These are phyloP conservation scores for Drosophila flavopinicola DNA, from an alignment of 2,888 invertebrate species.

Conservation along the genomic window DNA sequence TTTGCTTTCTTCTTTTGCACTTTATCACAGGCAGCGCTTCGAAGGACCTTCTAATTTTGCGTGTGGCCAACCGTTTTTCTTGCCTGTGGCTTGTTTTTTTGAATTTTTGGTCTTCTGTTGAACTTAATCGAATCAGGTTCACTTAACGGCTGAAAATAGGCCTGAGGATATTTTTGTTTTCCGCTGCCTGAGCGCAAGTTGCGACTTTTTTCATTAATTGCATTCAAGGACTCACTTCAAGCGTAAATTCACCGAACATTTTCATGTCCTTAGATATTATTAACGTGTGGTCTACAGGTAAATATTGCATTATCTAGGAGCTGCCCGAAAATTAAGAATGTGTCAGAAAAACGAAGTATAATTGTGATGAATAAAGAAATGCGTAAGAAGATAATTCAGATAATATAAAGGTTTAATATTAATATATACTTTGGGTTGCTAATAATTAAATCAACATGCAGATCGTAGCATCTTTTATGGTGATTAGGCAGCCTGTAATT, in stretches of 20 bases:
- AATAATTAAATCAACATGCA: no score
- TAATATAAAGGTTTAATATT: no score
- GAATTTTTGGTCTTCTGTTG: slow-evolving; percentile 14
- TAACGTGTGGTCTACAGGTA: no score
- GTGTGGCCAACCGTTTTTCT: slow-evolving; percentile 9
- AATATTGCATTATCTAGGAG: no score
- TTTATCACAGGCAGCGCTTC: slow-evolving; percentile 10
- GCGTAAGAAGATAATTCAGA: no score
- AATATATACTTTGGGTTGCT: no score
- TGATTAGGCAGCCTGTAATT: no score
- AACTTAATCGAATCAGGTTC: slow-evolving; percentile 57
- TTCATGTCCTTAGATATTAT: background rate
- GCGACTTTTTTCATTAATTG: slow-evolving; percentile 8
- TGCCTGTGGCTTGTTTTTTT: slow-evolving; percentile 6
- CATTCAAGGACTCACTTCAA: slow-evolving; percentile 11
- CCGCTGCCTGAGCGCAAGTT: background rate
- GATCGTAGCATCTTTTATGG: no score
- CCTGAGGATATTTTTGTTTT: slow-evolving; percentile 10
- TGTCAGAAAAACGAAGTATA: no score
- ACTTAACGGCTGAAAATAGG: slow-evolving; percentile 40
- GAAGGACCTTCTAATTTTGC: slow-evolving; percentile 15
- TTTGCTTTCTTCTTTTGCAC: slow-evolving; percentile 5
- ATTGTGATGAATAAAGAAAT: no score
- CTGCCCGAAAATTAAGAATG: no score
- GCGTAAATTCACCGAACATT: background rate